A percentile compares a stretch with the other conserved stretches of the same genome.
These are phyloP conservation scores for Chrysopilus asiliformis DNA, from an alignment of 2,888 invertebrate species.

Conservation along the genomic window DNA sequence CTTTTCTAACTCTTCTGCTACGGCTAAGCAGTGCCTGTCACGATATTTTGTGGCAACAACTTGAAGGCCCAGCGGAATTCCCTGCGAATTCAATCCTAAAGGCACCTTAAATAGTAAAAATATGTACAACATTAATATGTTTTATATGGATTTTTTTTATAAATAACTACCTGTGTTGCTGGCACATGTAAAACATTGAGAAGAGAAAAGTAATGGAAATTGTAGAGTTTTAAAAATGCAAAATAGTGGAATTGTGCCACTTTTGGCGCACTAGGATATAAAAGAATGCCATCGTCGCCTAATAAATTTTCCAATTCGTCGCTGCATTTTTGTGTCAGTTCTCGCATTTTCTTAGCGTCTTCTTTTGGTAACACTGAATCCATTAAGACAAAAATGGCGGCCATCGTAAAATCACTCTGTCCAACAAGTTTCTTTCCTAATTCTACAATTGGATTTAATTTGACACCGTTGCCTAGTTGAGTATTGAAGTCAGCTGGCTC, in stretches of 20 bases:
- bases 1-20: conserved; percentile 75
- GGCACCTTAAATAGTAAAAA: conserved; percentile 41
- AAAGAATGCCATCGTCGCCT: conserved; percentile 63
- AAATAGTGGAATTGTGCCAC: conserved; percentile 74
- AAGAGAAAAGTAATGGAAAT: conserved; percentile 73
- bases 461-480: conserved; percentile 49
- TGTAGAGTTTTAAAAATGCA: conserved; percentile 60
- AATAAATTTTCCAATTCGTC: conserved; percentile 51
- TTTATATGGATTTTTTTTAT: not conserved
- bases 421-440: conserved; percentile 47
- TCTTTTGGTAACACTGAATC: conserved; percentile 52
- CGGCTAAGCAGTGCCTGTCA: conserved; percentile 76
- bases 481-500: conserved; percentile 50
- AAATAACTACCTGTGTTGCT: conserved; percentile 57
- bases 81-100: conserved; percentile 65
- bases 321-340: conserved; percentile 43
- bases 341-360: conserved; percentile 48
- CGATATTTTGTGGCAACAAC: conserved; percentile 69
- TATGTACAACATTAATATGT: conserved; percentile 1
- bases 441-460: conserved; percentile 41
- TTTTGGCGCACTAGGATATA: conserved; percentile 70
- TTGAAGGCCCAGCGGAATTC: conserved; percentile 80
- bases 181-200: conserved; percentile 77
- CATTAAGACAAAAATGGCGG: conserved; percentile 51
- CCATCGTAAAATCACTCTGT: conserved; percentile 49